phyloP scores from a whole-genome alignment of 2,797 vertebrate genomes.

The Linurgus olivaceus region DNA sequence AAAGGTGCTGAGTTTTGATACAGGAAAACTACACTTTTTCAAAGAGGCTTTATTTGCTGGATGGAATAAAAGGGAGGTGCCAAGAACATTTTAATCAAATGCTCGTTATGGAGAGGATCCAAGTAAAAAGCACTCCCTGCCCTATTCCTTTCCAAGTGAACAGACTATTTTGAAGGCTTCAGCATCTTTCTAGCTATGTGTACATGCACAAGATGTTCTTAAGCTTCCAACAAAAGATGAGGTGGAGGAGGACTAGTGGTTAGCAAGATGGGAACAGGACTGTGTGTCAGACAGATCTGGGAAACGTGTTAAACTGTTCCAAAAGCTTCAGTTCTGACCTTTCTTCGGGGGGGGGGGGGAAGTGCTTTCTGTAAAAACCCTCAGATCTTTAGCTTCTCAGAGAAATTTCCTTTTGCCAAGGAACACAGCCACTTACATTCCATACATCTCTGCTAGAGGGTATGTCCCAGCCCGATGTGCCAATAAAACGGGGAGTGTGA shows the following conservation, averaged over 20 bases:
- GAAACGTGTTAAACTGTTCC: constrained; percentile 1
- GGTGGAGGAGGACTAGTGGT: not conserved
- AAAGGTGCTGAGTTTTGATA: not conserved
- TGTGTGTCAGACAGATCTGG: not conserved
- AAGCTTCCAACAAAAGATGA: constrained; percentile 20
- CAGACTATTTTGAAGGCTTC: constrained; percentile 31
- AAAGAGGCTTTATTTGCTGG: constrained; percentile 15
- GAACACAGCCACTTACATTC: constrained; percentile 49
- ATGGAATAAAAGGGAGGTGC: not conserved
- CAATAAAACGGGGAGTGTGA: constrained; percentile 33
- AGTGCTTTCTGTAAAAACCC: not conserved
- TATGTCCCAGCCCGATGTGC: constrained; percentile 31
- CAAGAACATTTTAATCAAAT: constrained; percentile 63
- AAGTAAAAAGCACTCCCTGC: constrained; percentile 22
- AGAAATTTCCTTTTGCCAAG: constrained; percentile 41
- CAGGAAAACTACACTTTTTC: not conserved
- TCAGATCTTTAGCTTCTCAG: constrained; percentile 39
- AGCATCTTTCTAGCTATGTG: not conserved
- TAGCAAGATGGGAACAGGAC: not conserved
- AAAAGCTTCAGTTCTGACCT: constrained; percentile 27
- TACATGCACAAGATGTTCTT: constrained; percentile 16
- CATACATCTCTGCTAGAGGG: constrained; percentile 5
- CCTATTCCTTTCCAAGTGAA: constrained; percentile 16
- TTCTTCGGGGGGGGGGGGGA: not conserved
- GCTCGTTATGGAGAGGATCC: constrained; percentile 23